These are phyloP conservation scores for Melanostigma gelatinosum DNA, from an alignment of 2,113 vertebrate genomes.

Conservation along the genomic window DNA sequence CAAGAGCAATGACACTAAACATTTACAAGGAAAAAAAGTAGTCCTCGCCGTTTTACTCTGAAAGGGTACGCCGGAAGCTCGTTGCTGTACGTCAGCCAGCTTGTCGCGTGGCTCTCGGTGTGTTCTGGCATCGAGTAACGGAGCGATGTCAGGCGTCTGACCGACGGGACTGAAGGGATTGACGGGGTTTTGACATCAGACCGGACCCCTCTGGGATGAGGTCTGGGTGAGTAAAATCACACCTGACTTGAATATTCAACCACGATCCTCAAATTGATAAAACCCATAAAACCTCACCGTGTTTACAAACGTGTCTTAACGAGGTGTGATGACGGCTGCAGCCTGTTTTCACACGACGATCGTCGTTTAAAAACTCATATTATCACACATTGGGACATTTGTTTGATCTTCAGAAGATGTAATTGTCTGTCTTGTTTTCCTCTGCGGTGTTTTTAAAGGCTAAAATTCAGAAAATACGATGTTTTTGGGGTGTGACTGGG, in stretches of 20 bases:
- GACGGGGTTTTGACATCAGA: background rate
- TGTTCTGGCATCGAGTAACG: no score
- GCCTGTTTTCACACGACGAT: no score
- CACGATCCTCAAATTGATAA: background rate
- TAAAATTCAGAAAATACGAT: no score
- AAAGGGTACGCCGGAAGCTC: background rate
- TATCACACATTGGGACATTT: no score
- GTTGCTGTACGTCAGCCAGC: rapidly evolving
- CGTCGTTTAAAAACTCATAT: no score
- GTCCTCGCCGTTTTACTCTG: slow-evolving; percentile 25
- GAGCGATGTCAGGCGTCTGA: slow-evolving; percentile 34
- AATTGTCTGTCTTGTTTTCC: no score
- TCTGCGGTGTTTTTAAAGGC: no score
- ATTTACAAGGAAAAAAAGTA: background rate
- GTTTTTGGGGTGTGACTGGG: background rate
- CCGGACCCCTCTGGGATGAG: background rate
- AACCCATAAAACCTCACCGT: background rate
- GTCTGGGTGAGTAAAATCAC: slow-evolving; percentile 8
- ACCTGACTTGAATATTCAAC: background rate
- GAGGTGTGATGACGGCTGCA: no score
- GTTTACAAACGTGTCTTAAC: slow-evolving; percentile 7
- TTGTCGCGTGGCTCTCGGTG: background rate
- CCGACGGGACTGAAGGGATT: background rate
- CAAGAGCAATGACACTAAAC: background rate
- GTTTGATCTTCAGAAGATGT: no score